Evolutionary conservation across 2,113 vertebrate species (phyloP).

Genomic region (Axis porcinus): DNA sequence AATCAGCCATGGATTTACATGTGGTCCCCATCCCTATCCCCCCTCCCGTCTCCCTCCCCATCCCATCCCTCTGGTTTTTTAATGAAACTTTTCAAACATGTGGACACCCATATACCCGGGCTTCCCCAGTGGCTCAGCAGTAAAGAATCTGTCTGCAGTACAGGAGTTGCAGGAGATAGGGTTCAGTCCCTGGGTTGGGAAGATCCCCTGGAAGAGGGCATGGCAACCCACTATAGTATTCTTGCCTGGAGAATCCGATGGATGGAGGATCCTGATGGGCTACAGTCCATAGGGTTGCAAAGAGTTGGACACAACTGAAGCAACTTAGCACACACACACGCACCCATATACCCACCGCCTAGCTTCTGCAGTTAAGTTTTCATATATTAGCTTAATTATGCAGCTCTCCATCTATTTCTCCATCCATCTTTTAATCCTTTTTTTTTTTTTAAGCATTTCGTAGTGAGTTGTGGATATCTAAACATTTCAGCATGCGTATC

Average conservation of each 20-base stretch:
- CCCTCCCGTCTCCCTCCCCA: too few species aligned
- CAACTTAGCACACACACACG: background rate
- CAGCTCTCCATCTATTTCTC: background rate
- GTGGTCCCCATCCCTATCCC: too few species aligned
- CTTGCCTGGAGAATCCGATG: background rate
- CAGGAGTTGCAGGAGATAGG: background rate
- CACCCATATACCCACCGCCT: background rate
- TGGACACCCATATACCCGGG: background rate
- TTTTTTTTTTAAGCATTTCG: background rate
- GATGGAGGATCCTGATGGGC: background rate
- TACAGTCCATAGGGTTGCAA: background rate
- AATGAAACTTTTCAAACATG: background rate
- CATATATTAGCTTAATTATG: background rate
- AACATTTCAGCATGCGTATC: background rate
- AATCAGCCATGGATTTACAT: too few species aligned
- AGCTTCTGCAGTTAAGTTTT: background rate
- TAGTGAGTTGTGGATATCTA: background rate
- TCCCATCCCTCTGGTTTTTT: background rate
- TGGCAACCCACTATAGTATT: background rate
- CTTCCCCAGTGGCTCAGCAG: background rate
- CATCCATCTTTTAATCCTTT: background rate
- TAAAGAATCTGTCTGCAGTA: background rate
- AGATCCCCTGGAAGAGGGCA: background rate
- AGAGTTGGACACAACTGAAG: background rate
- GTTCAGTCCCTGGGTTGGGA: background rate